Percentiles rank a stretch among this genome's conserved stretches.
phyloP scores from a whole-genome alignment of 1,140 invertebrate species.

The Conus ventricosus region DNA sequence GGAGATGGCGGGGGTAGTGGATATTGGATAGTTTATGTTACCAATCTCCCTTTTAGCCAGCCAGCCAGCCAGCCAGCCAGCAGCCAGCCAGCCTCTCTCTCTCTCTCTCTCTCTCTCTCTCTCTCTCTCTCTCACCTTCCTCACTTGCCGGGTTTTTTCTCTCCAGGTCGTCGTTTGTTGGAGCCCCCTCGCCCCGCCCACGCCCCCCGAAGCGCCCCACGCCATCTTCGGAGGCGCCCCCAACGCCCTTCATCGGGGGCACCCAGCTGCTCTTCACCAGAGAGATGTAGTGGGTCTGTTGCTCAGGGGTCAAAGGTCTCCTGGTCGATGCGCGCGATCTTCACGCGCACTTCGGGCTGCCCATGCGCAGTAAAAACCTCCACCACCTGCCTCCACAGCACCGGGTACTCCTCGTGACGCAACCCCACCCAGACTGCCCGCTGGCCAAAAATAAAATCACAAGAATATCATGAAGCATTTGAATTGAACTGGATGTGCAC shows the following conservation, averaged over 20 bases:
- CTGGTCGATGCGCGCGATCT: slow-evolving; percentile 56
- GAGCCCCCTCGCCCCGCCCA: not conserved
- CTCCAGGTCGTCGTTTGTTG: not conserved
- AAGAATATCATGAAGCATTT: not conserved
- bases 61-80: no score
- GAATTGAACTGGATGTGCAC: not conserved
- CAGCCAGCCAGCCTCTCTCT: no score
- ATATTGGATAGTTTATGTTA: no score
- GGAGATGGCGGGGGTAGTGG: no score
- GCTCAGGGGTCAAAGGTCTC: slow-evolving; percentile 60
- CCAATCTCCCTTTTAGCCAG: no score
- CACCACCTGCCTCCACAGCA: slow-evolving; percentile 57
- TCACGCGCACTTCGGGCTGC: slow-evolving; percentile 54
- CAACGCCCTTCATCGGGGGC: no score
- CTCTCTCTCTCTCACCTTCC: slow-evolving; percentile 27
- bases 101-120: not conserved
- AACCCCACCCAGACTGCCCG: slow-evolving; percentile 52
- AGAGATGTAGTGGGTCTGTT: slow-evolving; percentile 58
- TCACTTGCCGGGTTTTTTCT: not conserved
- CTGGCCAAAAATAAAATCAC: slow-evolving; percentile 8
- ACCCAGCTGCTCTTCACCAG: slow-evolving; percentile 46
- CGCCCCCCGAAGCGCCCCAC: not conserved
- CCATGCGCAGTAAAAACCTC: slow-evolving; percentile 58
- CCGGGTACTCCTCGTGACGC: slow-evolving; percentile 52
- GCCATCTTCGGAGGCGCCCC: no score